These are phyloP conservation scores for Idaea dimidiata DNA, from an alignment of 2,888 invertebrate species.

Conservation along the genomic window DNA sequence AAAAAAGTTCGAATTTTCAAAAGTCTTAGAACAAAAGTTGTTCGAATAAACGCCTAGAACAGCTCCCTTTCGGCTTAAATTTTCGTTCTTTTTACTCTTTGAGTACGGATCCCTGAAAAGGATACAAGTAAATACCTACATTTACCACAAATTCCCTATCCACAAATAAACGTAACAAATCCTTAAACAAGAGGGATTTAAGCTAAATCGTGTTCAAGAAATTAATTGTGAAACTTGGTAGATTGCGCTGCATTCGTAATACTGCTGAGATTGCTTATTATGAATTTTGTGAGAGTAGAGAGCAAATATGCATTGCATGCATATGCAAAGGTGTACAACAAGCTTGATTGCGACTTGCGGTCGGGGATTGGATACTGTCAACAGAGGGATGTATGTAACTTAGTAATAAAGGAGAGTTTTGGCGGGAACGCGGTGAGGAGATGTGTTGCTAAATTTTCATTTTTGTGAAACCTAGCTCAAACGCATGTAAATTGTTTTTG, in stretches of 20 bases:
- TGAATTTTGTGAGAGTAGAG: constrained; percentile 4
- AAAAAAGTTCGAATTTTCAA: no score
- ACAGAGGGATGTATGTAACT: neutral
- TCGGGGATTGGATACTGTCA: neutral
- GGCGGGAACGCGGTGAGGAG: no score
- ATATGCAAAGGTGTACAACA: neutral
- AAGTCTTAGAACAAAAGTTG: no score
- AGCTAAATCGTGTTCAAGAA: neutral
- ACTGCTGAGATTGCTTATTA: constrained; percentile 3
- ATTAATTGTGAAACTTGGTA: neutral
- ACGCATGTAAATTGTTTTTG: no score
- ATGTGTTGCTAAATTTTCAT: no score
- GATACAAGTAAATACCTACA: neutral
- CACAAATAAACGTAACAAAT: neutral
- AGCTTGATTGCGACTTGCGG: neutral
- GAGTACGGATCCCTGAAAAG: neutral
- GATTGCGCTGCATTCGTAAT: constrained; percentile 5
- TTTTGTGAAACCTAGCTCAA: no score
- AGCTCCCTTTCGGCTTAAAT: no score
- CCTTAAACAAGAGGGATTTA: neutral
- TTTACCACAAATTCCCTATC: neutral
- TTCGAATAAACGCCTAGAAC: no score
- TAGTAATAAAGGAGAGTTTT: neutral
- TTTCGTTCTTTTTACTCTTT: no score
- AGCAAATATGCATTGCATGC: constrained; percentile 6